Evolutionary conservation across 2,888 invertebrate genomes (phyloP).

Genomic region (Antitype chi): DNA sequence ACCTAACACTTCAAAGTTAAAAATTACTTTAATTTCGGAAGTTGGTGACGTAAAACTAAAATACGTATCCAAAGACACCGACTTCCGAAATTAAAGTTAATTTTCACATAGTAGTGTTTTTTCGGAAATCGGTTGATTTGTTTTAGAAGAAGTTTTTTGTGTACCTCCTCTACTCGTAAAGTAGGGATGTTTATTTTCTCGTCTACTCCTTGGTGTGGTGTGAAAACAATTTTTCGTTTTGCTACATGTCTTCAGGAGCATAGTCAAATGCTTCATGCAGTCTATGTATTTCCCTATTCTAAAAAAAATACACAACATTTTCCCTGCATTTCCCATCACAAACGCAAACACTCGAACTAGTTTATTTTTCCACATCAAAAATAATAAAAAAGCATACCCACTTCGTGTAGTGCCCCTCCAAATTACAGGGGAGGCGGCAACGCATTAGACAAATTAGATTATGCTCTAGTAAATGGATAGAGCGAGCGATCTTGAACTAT

Average conservation of each 20-base stretch:
- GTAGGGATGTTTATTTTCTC: no score
- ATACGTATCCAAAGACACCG: no score
- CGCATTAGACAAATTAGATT: slow-evolving; percentile 72
- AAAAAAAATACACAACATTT: neutral
- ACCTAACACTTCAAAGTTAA: no score
- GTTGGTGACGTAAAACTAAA: no score
- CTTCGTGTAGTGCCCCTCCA: slow-evolving; percentile 29
- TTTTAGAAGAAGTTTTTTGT: no score
- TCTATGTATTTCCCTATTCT: neutral
- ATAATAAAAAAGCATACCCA: slow-evolving; percentile 52
- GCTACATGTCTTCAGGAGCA: neutral
- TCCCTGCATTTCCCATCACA: slow-evolving; percentile 36
- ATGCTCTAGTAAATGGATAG: slow-evolving; percentile 55
- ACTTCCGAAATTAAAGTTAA: no score
- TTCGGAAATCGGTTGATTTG: no score
- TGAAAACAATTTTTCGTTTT: no score
- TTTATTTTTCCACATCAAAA: slow-evolving; percentile 50
- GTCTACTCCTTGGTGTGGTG: no score
- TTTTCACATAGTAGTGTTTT: no score
- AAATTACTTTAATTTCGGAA: no score
- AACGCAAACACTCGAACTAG: slow-evolving; percentile 51
- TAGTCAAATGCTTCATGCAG: neutral
- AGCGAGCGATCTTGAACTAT: slow-evolving; percentile 32
- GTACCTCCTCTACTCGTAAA: no score
- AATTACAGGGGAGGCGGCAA: slow-evolving; percentile 55